A percentile compares a stretch with the other conserved stretches of the same genome.
phyloP scores from a whole-genome alignment of 2,113 vertebrate species.

The Dipodomys spectabilis region DNA sequence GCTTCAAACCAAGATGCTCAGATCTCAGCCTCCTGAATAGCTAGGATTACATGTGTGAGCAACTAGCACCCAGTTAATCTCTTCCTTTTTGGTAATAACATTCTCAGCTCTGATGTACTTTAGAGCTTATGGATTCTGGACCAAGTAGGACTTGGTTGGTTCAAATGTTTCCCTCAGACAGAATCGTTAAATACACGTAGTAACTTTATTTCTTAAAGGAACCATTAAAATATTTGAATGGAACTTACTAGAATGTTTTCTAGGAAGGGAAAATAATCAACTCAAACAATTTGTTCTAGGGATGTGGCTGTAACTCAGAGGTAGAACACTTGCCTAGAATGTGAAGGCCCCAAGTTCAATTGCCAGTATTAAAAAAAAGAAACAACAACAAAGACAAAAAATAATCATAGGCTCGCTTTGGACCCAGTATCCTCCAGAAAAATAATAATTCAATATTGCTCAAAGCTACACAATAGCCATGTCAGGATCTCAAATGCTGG shows the following conservation, averaged over 20 bases:
- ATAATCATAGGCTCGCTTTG: not conserved
- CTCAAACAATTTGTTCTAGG: not conserved
- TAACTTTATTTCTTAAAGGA: not conserved
- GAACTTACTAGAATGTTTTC: not conserved
- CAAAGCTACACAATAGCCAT: not conserved
- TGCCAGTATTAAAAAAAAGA: no score
- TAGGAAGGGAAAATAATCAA: not conserved
- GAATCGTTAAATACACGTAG: not conserved
- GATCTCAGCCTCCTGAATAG: no score
- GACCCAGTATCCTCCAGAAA: not conserved
- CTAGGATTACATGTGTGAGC: no score
- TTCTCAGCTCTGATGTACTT: not conserved
- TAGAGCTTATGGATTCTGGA: not conserved
- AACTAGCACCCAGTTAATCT: no score
- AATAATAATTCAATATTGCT: conserved; percentile 1
- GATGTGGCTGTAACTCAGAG: no score
- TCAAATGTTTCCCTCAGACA: not conserved
- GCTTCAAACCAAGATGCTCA: no score
- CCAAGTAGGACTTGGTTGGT: not conserved
- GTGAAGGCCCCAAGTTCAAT: no score
- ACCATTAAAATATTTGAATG: not conserved
- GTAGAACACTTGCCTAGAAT: no score
- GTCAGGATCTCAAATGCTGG: not conserved
- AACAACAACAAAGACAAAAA: no score
- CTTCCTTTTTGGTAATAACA: not conserved